Conservation (phyloP, 2,888 invertebrate genomes). For the Drosophila leonis region DNA sequence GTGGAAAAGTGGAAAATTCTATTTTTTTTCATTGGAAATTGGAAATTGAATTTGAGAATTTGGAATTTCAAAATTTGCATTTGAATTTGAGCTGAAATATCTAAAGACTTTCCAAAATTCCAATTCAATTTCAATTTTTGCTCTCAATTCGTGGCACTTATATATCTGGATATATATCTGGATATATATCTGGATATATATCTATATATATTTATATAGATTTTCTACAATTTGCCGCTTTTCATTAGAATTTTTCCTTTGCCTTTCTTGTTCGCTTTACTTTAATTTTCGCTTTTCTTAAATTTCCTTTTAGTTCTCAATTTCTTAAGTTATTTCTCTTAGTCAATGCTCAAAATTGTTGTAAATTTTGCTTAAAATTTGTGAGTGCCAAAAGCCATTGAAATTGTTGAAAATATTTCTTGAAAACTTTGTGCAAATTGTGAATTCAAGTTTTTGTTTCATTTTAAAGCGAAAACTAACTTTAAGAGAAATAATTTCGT, state of each 20-base stretch:
- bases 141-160: conserved; percentile 33
- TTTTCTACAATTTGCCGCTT: conserved; percentile 29
- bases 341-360: not conserved
- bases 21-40: not conserved
- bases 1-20: conserved; percentile 57
- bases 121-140: conserved; percentile 30
- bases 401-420: conserved; percentile 15
- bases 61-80: not conserved
- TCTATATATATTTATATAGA: conserved; percentile 6
- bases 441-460: not conserved
- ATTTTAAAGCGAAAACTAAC: not conserved
- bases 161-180: not conserved
- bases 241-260: conserved; percentile 11
- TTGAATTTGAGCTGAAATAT: not conserved
- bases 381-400: not conserved
- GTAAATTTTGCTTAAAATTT: not conserved
- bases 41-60: not conserved
- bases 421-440: not conserved
- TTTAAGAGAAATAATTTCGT: not conserved
- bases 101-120: conserved; percentile 65
- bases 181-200: conserved; percentile 10
- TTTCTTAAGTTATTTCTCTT: conserved; percentile 19
- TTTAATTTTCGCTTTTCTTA: not conserved
- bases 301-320: not conserved
- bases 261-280: conserved; percentile 24